Conservation (phyloP, 2,113 vertebrate species). For the Pipra filicauda region DNA sequence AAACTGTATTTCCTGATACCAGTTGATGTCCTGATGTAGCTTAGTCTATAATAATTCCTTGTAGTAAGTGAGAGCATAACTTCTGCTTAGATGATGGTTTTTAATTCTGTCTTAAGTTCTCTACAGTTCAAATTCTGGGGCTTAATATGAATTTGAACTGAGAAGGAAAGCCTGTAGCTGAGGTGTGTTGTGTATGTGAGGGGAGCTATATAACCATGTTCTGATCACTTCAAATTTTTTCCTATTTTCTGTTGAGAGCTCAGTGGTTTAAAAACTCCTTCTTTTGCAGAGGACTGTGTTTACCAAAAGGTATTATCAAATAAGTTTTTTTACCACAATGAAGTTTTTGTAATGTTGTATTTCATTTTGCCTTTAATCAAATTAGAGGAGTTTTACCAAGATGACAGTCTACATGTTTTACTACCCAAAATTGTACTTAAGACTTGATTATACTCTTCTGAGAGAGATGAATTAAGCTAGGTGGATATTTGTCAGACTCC, state of each 20-base stretch:
- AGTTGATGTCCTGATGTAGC: neutral
- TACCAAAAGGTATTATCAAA: neutral
- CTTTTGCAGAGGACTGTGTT: neutral
- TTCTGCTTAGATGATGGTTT: neutral
- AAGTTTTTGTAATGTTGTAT: neutral
- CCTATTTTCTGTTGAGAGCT: neutral
- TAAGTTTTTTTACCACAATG: fast-evolving
- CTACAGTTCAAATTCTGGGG: neutral
- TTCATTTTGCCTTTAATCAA: neutral
- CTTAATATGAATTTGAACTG: neutral
- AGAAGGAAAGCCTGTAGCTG: neutral
- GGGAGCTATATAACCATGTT: neutral
- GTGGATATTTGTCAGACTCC: neutral
- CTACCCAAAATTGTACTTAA: neutral
- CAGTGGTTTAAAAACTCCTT: neutral
- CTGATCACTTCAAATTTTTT: neutral
- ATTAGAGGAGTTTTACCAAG: neutral
- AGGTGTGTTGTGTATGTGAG: neutral
- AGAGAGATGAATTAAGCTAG: neutral
- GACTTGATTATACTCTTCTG: neutral
- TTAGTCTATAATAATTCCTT: neutral
- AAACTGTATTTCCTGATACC: neutral
- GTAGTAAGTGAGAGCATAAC: fast-evolving
- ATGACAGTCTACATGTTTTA: neutral
- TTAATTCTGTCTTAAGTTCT: neutral